Evolutionary conservation across 2,113 vertebrate species (phyloP).

Genomic region (Ictalurus furcatus): DNA sequence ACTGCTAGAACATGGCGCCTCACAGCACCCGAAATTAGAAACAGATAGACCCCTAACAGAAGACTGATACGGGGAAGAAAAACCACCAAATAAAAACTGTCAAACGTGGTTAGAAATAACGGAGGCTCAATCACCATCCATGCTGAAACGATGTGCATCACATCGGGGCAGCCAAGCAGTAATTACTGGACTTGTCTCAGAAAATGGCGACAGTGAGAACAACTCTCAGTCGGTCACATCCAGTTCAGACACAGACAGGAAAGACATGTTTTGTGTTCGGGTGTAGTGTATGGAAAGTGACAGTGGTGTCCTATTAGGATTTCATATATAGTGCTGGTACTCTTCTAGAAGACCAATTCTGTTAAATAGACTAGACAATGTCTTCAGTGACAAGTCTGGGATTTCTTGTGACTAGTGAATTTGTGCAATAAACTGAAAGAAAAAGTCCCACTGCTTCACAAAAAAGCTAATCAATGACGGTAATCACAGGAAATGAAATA

Average conservation of each 20-base stretch:
- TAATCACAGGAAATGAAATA: no score
- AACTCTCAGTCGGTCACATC: background rate
- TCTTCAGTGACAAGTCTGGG: background rate
- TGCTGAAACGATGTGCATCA: background rate
- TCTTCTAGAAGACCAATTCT: background rate
- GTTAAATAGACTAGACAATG: background rate
- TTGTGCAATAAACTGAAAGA: background rate
- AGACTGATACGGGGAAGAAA: background rate
- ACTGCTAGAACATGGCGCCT: background rate
- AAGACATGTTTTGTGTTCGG: background rate
- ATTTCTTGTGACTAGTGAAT: background rate
- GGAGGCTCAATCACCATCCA: background rate
- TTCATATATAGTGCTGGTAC: background rate
- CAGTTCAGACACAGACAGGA: background rate
- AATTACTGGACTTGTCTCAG: background rate
- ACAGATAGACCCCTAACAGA: background rate
- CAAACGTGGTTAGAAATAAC: background rate
- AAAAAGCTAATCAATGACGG: background rate
- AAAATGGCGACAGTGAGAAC: background rate
- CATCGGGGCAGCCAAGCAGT: background rate
- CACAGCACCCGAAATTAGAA: background rate
- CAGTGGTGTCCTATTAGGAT: background rate
- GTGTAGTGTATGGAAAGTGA: background rate
- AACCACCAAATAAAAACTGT: background rate
- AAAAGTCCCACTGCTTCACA: background rate